These are phyloP conservation scores for Muntiacus reevesi DNA, from an alignment of 2,113 vertebrate species.

Conservation along the genomic window DNA sequence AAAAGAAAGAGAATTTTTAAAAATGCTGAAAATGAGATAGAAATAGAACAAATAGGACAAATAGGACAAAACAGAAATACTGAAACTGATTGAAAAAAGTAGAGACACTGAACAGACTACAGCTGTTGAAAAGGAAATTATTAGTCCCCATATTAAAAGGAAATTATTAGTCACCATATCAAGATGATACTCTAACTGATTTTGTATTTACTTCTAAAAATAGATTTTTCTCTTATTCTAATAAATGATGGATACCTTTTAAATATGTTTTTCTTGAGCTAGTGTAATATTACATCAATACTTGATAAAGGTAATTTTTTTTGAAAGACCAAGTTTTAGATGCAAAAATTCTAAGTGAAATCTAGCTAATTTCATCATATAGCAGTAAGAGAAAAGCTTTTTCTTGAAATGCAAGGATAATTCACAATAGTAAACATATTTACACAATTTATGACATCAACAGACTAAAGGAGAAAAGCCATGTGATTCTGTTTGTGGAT, in stretches of 20 bases:
- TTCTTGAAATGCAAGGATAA: not conserved
- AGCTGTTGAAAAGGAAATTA: not conserved
- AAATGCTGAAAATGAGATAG: not conserved
- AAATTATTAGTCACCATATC: not conserved
- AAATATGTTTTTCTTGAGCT: not conserved
- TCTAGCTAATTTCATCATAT: not conserved
- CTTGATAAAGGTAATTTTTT: not conserved
- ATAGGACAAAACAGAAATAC: not conserved
- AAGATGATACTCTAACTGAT: not conserved
- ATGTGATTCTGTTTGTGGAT: not conserved
- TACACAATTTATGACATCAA: not conserved
- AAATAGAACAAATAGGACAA: conserved; percentile 11
- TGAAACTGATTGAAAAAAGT: not conserved
- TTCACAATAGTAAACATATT: not conserved
- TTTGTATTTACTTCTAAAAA: conserved; percentile 20
- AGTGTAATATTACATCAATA: not conserved
- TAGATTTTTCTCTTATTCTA: not conserved
- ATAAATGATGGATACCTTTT: not conserved
- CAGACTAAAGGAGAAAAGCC: not conserved
- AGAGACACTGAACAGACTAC: not conserved
- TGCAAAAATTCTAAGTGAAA: not conserved
- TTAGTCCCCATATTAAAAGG: not conserved
- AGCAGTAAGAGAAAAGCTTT: not conserved
- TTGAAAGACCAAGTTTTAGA: not conserved
- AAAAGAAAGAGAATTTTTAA: not conserved